Percentiles rank a stretch among this genome's conserved stretches.
Evolutionary conservation across 2,113 vertebrate species (phyloP).

Genomic region (Erythrocercus mccallii): DNA sequence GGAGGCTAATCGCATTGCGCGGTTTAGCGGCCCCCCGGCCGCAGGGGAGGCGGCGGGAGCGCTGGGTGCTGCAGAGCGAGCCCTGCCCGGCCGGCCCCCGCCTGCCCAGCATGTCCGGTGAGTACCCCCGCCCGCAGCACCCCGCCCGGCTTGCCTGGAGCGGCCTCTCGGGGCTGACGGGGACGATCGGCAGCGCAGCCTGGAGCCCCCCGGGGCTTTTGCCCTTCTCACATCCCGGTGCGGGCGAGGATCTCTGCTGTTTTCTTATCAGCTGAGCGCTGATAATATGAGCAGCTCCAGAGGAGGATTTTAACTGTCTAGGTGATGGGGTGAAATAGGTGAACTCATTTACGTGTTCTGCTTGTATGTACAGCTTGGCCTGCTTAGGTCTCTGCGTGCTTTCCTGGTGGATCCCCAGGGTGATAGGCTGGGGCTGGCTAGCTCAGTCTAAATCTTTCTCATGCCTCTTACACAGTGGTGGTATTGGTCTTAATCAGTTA

Average conservation of each 20-base stretch:
- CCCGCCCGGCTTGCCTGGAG: rapidly evolving
- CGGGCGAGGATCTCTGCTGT: not conserved
- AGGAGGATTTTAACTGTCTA: not conserved
- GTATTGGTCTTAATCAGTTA: not conserved
- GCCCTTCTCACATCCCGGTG: not conserved
- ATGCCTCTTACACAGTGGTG: rapidly evolving
- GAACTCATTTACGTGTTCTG: not conserved
- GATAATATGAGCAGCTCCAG: not conserved
- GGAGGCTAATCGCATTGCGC: not conserved
- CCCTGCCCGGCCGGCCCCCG: not conserved
- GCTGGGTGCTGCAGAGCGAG: not conserved
- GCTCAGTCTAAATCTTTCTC: rapidly evolving
- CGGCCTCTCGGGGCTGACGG: rapidly evolving
- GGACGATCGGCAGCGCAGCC: not conserved
- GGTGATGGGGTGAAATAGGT: not conserved
- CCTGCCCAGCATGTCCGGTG: conserved; percentile 44
- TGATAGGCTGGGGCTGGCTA: not conserved
- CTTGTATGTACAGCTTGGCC: not conserved
- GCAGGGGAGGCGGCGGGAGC: not conserved
- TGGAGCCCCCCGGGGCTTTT: not conserved
- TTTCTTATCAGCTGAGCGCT: not conserved
- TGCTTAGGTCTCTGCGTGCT: rapidly evolving
- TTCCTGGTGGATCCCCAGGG: not conserved
- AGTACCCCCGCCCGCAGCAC: not conserved
- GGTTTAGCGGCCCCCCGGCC: not conserved